These are phyloP conservation scores for Hephaestus fuliginosus DNA, from an alignment of 2,797 vertebrate genomes.

Conservation along the genomic window DNA sequence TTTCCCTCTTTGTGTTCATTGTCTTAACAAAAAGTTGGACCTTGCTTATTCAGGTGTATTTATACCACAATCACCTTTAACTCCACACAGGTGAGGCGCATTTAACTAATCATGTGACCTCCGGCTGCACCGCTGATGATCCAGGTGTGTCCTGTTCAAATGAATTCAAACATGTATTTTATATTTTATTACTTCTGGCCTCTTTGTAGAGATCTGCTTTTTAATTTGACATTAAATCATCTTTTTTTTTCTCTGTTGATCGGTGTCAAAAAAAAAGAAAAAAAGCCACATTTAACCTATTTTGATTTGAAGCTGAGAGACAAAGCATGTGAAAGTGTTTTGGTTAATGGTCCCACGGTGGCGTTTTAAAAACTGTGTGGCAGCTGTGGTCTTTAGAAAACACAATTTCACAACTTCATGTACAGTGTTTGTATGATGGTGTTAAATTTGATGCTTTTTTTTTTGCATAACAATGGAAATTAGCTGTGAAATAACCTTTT, in stretches of 20 bases:
- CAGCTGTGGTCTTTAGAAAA: too few species aligned
- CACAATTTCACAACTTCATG: neutral
- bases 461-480: neutral
- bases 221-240: neutral
- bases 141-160: neutral
- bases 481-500: neutral
- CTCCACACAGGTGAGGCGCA: neutral
- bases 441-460: neutral
- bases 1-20: too few species aligned
- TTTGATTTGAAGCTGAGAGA: neutral
- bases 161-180: neutral
- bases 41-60: neutral
- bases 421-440: neutral
- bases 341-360: neutral
- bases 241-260: neutral
- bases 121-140: neutral
- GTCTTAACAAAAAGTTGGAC: neutral
- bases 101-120: neutral
- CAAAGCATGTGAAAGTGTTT: neutral
- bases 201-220: neutral
- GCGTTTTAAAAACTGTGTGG: neutral
- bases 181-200: neutral
- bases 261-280: neutral
- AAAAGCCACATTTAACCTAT: neutral
- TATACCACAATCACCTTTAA: neutral